These are phyloP conservation scores for Diabrotica undecimpunctata DNA, from an alignment of 1,140 invertebrate species.

Conservation along the genomic window DNA sequence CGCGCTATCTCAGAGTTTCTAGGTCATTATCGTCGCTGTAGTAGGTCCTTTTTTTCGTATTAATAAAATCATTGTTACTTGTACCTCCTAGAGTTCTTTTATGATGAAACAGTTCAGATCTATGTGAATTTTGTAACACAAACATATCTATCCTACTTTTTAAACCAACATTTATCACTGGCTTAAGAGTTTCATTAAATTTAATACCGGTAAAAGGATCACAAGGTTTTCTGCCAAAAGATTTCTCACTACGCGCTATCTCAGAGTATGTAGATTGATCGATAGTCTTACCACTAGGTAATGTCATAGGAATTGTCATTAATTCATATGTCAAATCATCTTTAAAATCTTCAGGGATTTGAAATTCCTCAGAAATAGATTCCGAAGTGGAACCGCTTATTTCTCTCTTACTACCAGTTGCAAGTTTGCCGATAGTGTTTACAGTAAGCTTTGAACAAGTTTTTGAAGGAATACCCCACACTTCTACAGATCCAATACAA, in stretches of 20 bases:
- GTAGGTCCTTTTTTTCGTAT: constrained; percentile 9
- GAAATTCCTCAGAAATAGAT: constrained; percentile 22
- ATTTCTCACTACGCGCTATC: constrained; percentile 67
- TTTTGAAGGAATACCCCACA: constrained; percentile 60
- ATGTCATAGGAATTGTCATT: constrained; percentile 68
- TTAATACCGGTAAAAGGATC: constrained; percentile 78
- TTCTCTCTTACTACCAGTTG: neutral
- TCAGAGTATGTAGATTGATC: constrained; percentile 71
- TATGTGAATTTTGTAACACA: constrained; percentile 58
- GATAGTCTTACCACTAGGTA: constrained; percentile 75
- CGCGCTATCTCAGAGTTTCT: too few relatives aligned
- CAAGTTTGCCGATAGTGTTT: constrained; percentile 41
- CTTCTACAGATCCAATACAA: constrained; percentile 57
- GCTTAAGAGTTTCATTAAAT: constrained; percentile 59
- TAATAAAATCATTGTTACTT: constrained; percentile 8
- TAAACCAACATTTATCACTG: constrained; percentile 62
- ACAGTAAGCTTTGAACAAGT: constrained; percentile 50
- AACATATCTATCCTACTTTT: constrained; percentile 77
- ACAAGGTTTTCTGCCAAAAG: constrained; percentile 64
- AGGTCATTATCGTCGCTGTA: constrained; percentile 17
- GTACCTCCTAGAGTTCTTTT: constrained; percentile 55
- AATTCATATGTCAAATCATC: constrained; percentile 76
- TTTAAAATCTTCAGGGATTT: constrained; percentile 72
- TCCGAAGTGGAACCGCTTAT: constrained; percentile 3
- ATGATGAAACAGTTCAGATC: constrained; percentile 54